Evolutionary conservation across 2,888 invertebrate genomes (phyloP).

Genomic region (Phasia obesa): DNA sequence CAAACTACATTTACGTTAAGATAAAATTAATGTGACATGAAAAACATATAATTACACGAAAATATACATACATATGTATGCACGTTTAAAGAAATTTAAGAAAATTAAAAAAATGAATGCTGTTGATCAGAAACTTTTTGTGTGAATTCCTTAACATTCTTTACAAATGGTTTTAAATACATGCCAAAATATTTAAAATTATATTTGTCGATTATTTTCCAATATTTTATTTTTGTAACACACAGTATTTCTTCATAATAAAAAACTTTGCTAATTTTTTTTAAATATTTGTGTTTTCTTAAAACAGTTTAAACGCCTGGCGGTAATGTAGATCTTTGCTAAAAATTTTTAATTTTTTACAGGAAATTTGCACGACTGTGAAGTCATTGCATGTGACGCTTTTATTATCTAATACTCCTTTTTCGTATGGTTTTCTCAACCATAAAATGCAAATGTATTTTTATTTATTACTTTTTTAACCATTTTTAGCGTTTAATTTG

Average conservation of each 20-base stretch:
- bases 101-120: no score
- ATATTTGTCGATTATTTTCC: background rate
- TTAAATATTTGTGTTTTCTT: background rate
- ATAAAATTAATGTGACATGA: background rate
- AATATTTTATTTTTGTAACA: background rate
- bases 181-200: background rate
- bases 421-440: no score
- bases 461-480: no score
- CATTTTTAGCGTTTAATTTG: no score
- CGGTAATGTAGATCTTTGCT: no score
- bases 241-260: background rate
- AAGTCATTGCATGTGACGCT: no score
- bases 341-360: no score
- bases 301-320: no score
- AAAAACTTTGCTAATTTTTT: background rate
- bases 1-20: slow-evolving; percentile 60
- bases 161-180: background rate
- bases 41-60: background rate
- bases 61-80: background rate
- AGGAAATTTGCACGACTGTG: no score
- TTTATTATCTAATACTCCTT: no score
- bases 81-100: background rate
- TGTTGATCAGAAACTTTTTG: background rate
- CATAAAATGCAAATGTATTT: no score
- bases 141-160: background rate